Evolutionary conservation across 2,113 vertebrate genomes (phyloP), one percentile per base, ranked within the genome.

Genomic region (Paedocypris sp.): DNA sequence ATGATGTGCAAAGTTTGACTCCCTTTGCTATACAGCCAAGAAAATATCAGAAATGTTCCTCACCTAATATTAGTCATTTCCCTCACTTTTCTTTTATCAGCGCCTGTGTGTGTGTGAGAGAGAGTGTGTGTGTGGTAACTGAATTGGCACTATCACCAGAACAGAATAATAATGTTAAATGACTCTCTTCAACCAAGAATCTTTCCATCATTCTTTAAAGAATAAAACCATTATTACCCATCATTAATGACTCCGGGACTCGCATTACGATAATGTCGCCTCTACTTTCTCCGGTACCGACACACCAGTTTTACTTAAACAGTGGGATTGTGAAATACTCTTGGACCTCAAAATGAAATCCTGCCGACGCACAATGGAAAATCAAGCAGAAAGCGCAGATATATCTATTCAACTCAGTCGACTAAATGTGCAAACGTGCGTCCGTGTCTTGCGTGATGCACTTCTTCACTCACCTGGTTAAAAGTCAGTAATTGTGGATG

Each of bases 231-330:
- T 45, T 57, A 57, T 57, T 58, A 43, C 38, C 39, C 54, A 43
- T 58, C 18, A 43, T 58, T 58, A 45, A 18, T 43, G 26, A 58
- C 54, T 18, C 26, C 43, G 54, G 39, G 11, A 58, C 38, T 58
- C 43, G 39, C 54, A 58, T 58, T 58, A 43, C 25, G 38, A 58
- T 58, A 58, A 58, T 43, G 39, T 43, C 54, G 43, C 54, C 39
- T 58, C 18, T 58, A 58, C 39, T 43, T 58, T 43, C 26, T 8
- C 18, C 12, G 26, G 13, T 11, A 42, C 35, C n/a, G n/a, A 54
- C 15, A 5, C 11, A 41, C 53, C 15, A 3, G 28, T 3, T 58
- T n/a, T 45, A 42, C 29, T 56, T 26, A 28, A 6, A n/a, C 12
- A n/a, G 36, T n/a, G n/a, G 23, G 52, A 56, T 29, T 42, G 16